Base-by-base conservation (phyloP, 2,797 vertebrate species). In the Epinephelus malabaricus region DNA sequence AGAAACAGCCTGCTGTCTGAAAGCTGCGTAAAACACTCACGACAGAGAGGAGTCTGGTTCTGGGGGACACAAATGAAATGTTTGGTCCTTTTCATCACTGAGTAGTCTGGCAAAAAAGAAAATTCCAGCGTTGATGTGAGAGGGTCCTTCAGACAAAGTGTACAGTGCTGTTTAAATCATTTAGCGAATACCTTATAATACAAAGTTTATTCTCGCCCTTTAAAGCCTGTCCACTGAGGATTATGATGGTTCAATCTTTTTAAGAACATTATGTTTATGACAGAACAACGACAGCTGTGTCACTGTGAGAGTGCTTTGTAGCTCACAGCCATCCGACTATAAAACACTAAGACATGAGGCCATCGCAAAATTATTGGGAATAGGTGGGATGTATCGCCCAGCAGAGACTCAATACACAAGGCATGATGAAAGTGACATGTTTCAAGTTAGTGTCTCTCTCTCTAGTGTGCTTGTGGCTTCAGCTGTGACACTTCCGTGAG, bases 401-500 rank as follows among this genome's bases (percentile, higher is more conserved):
- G 53, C 0, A 5, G 38, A 49, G 59, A 61, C 49, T 71, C 9
- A 47, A 38, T 7, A 76, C 50, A 58, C 14, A 54, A 63, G 74
- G 23, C 55, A 60, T 55, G 43, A 43, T 78, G 25, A 69, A 12
- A 76, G 49, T 10, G 49, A 70, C 54, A 74, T 50, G 71, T 53
- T 74, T 76, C 27, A 27, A 58, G 63, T 60, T 70, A 70, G 67
- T 71, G 69, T 69, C 58, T 60, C 34, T 71, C 53, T 71, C 50
- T 70, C 25, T 27, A 27, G 43, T 70, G 43, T 67, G 58, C 78
- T 60, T 71, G 64, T 67, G 69, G 69, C 68, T 81, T 60, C 66
- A 63, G 50, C 53, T 60, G 9, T 65, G 74, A 80, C 73, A 71
- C 72, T 89, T 78, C 73, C 50, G 64, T 80, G 91, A 90, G 77